Evolutionary conservation across 2,888 invertebrate genomes (phyloP).

Genomic region (Metalampra italica): DNA sequence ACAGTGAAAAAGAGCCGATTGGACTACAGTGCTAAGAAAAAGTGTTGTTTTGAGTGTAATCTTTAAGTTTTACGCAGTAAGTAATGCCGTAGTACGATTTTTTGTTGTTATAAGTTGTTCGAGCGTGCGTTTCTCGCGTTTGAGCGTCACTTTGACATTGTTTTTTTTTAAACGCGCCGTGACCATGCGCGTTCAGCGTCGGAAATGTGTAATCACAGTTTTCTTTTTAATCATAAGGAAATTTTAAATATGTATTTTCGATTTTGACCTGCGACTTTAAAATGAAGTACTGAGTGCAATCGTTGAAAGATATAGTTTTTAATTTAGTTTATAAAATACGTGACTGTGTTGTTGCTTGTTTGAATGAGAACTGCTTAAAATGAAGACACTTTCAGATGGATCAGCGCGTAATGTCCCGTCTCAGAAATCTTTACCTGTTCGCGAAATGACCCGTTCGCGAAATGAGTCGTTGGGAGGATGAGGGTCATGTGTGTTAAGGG

Average conservation of each 20-base stretch:
- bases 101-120: slow-evolving; percentile 12
- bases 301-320: slow-evolving; percentile 9
- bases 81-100: slow-evolving; percentile 28
- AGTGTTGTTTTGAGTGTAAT: slow-evolving; percentile 51
- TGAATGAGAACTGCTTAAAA: slow-evolving; percentile 15
- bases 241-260: not conserved
- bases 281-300: slow-evolving; percentile 11
- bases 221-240: not conserved
- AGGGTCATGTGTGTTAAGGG: no score
- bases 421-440: no score
- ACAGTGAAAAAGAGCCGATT: not conserved
- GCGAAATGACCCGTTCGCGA: no score
- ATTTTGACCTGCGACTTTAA: slow-evolving; percentile 1
- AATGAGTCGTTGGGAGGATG: no score
- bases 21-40: slow-evolving; percentile 44
- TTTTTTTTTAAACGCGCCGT: slow-evolving; percentile 14
- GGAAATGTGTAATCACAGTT: slow-evolving; percentile 3
- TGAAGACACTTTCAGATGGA: no score
- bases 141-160: slow-evolving; percentile 20
- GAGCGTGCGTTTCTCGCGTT: slow-evolving; percentile 14
- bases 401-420: no score
- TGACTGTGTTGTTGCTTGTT: slow-evolving; percentile 8
- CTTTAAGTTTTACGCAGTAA: slow-evolving; percentile 27
- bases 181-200: slow-evolving; percentile 19
- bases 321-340: slow-evolving; percentile 8